A percentile compares a stretch with the other conserved stretches of the same genome.
Evolutionary conservation across 1,140 invertebrate genomes (phyloP).

Genomic region (Pseudomyrmex flavicornis): DNA sequence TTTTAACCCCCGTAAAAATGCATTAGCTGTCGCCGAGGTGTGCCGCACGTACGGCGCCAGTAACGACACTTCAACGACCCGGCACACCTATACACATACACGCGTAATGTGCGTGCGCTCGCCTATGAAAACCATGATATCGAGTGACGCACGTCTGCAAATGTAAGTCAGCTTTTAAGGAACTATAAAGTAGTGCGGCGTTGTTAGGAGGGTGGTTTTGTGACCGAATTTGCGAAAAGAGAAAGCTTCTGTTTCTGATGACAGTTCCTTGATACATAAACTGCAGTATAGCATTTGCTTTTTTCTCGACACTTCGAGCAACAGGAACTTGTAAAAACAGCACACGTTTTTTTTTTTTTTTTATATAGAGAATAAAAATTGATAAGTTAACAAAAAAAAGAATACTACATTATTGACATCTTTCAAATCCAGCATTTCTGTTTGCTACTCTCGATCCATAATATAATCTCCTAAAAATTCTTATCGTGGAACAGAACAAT

Average conservation of each 20-base stretch:
- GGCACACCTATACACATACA: slow-evolving; percentile 2
- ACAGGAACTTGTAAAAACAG: no score
- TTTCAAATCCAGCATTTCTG: not conserved
- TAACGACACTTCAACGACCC: slow-evolving; percentile 39
- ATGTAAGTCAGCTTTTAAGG: slow-evolving; percentile 77
- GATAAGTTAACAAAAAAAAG: no score
- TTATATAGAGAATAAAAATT: no score
- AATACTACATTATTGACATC: no score
- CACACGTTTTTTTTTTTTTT: no score
- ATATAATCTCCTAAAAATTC: not conserved
- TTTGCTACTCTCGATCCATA: not conserved
- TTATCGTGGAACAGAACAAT: not conserved
- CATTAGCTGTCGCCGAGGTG: slow-evolving; percentile 80
- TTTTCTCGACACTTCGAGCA: no score
- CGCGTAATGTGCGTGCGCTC: not conserved
- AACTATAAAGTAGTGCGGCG: slow-evolving; percentile 78
- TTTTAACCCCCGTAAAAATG: slow-evolving; percentile 83
- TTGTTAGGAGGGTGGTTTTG: slow-evolving; percentile 61
- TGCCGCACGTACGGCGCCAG: slow-evolving; percentile 71
- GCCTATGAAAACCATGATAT: slow-evolving; percentile 48
- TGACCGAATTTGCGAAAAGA: slow-evolving; percentile 33
- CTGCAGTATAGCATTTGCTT: no score
- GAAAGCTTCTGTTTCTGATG: not conserved
- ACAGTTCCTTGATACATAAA: not conserved
- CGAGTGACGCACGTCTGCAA: slow-evolving; percentile 53